Percentiles rank a stretch among this genome's conserved stretches.
These are phyloP conservation scores for Mus spretus DNA, from an alignment of 2,797 vertebrate species.

Conservation along the genomic window DNA sequence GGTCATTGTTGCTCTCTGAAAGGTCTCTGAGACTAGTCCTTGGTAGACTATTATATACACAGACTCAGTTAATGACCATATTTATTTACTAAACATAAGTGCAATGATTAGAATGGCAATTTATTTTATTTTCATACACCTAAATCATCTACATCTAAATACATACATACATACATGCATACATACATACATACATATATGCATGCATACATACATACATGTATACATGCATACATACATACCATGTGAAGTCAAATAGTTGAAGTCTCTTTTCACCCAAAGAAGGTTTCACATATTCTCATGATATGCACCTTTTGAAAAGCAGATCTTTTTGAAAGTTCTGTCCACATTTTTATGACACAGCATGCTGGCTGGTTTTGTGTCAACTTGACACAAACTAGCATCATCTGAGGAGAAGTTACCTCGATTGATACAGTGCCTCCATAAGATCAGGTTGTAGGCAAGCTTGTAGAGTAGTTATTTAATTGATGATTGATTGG, in stretches of 20 bases:
- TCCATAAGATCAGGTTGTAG: not conserved
- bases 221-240: rapidly evolving
- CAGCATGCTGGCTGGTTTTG: not conserved
- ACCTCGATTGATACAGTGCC: not conserved
- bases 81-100: not conserved
- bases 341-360: not conserved
- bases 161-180: not conserved
- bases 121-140: not conserved
- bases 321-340: not conserved
- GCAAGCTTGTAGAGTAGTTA: not conserved
- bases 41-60: not conserved
- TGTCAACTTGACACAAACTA: not conserved
- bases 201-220: too few species aligned
- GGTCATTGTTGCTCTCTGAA: not conserved
- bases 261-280: not conserved
- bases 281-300: constrained; percentile 41
- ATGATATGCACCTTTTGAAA: constrained; percentile 8
- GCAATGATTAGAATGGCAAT: not conserved
- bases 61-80: not conserved
- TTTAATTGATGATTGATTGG: not conserved
- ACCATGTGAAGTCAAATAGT: not conserved
- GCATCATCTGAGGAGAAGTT: not conserved
- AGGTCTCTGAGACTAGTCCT: not conserved
- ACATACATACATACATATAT: too few species aligned
- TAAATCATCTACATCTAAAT: not conserved